A percentile compares a stretch with the other conserved stretches of the same genome.
Conservation (phyloP, 2,797 vertebrate species). For the Channallabes apus region DNA sequence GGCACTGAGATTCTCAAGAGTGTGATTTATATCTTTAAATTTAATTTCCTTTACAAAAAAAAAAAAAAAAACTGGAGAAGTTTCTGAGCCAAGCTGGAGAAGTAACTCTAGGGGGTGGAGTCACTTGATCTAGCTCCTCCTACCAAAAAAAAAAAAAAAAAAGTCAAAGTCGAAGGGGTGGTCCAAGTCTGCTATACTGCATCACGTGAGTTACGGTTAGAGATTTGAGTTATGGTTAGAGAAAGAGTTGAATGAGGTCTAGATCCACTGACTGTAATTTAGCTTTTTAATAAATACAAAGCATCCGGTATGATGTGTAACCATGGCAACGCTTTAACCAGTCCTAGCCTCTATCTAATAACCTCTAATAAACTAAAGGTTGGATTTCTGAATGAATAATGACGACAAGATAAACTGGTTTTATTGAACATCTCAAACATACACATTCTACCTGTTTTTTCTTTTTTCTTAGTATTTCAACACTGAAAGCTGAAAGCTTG, state of each 20-base stretch:
- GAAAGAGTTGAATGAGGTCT: neutral
- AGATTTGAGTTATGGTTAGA: neutral
- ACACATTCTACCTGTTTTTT: neutral
- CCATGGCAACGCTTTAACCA: neutral
- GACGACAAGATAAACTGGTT: neutral
- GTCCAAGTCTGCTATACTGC: neutral
- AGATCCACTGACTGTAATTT: neutral
- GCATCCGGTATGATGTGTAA: neutral
- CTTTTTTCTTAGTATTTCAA: neutral
- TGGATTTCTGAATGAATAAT: neutral
- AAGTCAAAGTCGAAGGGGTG: neutral
- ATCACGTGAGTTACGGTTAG: neutral
- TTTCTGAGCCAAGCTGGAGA: neutral
- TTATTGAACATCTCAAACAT: neutral
- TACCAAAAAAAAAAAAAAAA: neutral
- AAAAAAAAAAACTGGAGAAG: neutral
- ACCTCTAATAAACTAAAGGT: neutral
- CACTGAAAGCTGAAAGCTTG: too few species aligned
- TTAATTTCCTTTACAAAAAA: neutral
- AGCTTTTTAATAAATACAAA: neutral
- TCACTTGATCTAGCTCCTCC: conserved; percentile 8
- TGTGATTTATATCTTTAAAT: neutral
- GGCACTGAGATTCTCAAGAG: neutral
- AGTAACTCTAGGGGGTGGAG: neutral
- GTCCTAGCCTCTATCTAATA: neutral